Evolutionary conservation across 64 coral and sea anemone genomes (phyloP), one percentile per base, ranked within the genome.

Genomic region (Astreopora myriophthalma): DNA sequence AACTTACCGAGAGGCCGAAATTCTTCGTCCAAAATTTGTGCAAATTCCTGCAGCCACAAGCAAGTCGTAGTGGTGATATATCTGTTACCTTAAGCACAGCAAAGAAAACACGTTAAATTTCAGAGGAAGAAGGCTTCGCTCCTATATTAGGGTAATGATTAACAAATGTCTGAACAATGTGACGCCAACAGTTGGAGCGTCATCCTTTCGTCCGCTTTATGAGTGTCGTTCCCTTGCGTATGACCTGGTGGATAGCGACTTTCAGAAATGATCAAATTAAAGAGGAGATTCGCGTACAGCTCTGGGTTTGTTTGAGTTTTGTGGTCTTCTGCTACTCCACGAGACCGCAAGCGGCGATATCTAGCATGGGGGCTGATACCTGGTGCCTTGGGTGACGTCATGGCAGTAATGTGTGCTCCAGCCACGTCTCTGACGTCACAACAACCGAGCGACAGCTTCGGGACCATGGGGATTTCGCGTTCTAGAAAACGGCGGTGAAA

Each of bases 381-480:
- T 75, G 91, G 60, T 46, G 90, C 91, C 64, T 95, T 92, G n/a
- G 91, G 58, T 30, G 90, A 67, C 39, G 94, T 95, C 67, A 99
- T 80, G 1, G 97, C 94, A 25, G 91, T 91, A 20, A 99, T 88
- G 8, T 99, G 97, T 9, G 97, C 97, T 57, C 44, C 87, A n/a
- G 97, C 97, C 23, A 93, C 75, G 88, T 99, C 97, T 83, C 97
- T 92, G 20, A 99, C 97, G 34, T 99, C 97, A 88, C 71, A 68
- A 36, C 90, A 16, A 66, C 34, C 48, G 40, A 71, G 74, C 12
- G 82, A 76, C 27, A 95, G 1, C 63, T 69, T 93, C 9, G 94
- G 94, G 34, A 99, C 40, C 86, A 93, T 89, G 3, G 76, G 60
- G 58, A 95, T 93, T 85, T 93, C 76, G 55, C 76, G 89, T 27